Conservation (phyloP, 2,797 vertebrate genomes). For the Manis pentadactyla region DNA sequence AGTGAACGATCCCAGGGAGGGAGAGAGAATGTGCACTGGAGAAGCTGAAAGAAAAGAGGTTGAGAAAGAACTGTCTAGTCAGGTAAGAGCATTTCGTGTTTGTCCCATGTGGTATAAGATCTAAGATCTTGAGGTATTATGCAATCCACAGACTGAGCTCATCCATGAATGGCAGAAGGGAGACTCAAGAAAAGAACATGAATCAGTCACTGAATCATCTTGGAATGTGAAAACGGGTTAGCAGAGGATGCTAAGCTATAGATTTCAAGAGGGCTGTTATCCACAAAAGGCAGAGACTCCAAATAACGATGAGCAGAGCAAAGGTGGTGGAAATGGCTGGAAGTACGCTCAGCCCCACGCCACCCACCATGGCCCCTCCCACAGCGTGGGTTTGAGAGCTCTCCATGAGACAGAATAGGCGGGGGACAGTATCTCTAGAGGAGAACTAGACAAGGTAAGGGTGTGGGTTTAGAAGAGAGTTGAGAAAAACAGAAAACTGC, state of each 20-base stretch:
- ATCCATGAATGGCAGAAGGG: not conserved
- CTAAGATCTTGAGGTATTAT: not conserved
- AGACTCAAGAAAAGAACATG: not conserved
- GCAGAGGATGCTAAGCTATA: not conserved
- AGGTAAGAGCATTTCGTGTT: not conserved
- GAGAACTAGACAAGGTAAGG: no score
- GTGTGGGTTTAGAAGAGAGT: not conserved
- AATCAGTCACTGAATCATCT: not conserved
- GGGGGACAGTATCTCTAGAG: rapidly evolving
- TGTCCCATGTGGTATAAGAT: not conserved
- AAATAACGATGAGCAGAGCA: not conserved
- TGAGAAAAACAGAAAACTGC: not conserved
- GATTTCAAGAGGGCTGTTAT: not conserved
- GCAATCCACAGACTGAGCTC: not conserved
- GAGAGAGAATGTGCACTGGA: not conserved
- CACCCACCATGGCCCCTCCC: rapidly evolving
- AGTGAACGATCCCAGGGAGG: not conserved
- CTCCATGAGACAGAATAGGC: not conserved
- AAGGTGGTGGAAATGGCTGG: not conserved
- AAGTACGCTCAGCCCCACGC: rapidly evolving
- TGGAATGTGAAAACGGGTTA: constrained; percentile 17
- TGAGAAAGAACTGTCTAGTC: not conserved
- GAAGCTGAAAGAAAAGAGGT: no score
- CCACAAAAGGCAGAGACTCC: not conserved
- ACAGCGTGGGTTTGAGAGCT: rapidly evolving